Percentiles rank a stretch among this genome's conserved stretches.
These are phyloP conservation scores for Ametastegia equiseti DNA, from an alignment of 2,888 invertebrate species.

Conservation along the genomic window DNA sequence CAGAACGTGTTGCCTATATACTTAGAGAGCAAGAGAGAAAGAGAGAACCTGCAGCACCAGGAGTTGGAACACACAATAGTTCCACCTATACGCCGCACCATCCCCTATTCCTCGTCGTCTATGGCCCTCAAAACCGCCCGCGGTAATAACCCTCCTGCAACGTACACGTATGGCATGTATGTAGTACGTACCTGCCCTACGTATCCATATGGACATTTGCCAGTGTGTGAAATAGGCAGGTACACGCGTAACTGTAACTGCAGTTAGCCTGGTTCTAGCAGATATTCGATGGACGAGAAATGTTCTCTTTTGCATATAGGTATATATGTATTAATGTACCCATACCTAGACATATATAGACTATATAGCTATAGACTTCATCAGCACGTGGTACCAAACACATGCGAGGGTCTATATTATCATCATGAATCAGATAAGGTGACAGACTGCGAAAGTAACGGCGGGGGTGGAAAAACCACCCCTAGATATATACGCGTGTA, in stretches of 20 bases:
- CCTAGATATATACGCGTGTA: not conserved
- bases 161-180: not conserved
- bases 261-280: too few species aligned
- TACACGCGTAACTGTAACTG: not conserved
- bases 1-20: not conserved
- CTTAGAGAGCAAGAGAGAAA: not conserved
- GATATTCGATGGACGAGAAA: not conserved
- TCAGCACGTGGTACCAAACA: not conserved
- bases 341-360: too few species aligned
- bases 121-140: not conserved
- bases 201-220: not conserved
- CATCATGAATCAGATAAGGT: not conserved
- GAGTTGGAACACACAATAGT: constrained; percentile 25
- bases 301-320: too few species aligned
- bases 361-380: not conserved
- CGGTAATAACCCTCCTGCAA: constrained; percentile 17
- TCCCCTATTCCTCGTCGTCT: not conserved
- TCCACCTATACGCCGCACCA: not conserved
- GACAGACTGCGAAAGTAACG: not conserved
- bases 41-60: not conserved
- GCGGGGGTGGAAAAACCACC: not conserved
- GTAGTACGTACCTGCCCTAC: not conserved
- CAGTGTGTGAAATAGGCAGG: not conserved
- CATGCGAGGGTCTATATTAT: not conserved
- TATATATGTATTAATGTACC: too few species aligned